Evolutionary conservation across 2,888 invertebrate species (phyloP).

Genomic region (Apamea crenata): DNA sequence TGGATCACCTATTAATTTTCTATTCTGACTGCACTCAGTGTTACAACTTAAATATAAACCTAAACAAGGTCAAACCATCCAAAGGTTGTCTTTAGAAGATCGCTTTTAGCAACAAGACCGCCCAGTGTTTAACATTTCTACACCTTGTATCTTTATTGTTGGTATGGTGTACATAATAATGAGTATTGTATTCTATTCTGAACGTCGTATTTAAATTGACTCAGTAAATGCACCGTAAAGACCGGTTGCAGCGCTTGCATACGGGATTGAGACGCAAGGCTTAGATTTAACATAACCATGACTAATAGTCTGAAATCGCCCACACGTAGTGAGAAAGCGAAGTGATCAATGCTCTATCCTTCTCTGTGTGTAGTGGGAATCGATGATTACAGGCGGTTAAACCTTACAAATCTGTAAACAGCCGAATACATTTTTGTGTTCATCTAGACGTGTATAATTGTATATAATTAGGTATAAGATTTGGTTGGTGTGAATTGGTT

Average conservation of each 20-base stretch:
- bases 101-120: neutral
- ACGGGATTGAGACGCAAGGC: neutral
- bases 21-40: neutral
- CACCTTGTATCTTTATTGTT: neutral
- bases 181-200: neutral
- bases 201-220: neutral
- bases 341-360: neutral
- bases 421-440: neutral
- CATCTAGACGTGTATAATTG: neutral
- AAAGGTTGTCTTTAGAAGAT: neutral
- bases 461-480: neutral
- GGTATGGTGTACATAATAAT: neutral
- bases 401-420: neutral
- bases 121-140: no score
- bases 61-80: neutral
- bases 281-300: neutral
- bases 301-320: constrained; percentile 9
- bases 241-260: neutral
- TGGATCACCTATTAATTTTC: neutral
- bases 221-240: neutral
- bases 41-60: constrained; percentile 1
- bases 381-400: neutral
- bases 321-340: neutral
- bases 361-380: neutral
- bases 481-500: neutral